Base-by-base conservation (phyloP, 2,888 invertebrate genomes). In the Chymomyza fuscimana region DNA sequence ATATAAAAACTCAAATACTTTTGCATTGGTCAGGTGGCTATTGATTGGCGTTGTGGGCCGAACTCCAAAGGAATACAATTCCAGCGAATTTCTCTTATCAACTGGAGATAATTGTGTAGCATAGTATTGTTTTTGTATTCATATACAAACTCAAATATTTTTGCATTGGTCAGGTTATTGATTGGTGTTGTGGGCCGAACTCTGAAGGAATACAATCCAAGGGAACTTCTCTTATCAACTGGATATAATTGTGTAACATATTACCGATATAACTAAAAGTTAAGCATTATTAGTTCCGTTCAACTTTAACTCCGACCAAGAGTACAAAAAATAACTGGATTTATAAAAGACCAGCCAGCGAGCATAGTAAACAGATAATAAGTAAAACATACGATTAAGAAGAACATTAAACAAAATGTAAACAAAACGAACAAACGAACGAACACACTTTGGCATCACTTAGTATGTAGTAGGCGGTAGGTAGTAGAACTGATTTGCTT, bases 371-470 rank as follows among this genome's bases (percentile, higher is more conserved):
- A 69, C 58, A 69, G 76, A 72, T 70, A 46, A 59, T 72, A 74
- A 58, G 5, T n/a, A 40, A 71, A 66, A 69, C 61, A 68, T 40
- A 65, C 65, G 52, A 66, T 73, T 61, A 65, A 67, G 62, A 78
- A 59, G 62, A 80, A 76, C 77, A 78, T 70, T 77, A 29, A 80
- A 86, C 71, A 72, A 76, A 70, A 76, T 72, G 69, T 70, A 25
- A 84, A 87, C 69, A 77, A 76, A 78, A 86, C 79, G 72, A 86
- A 79, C 75, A 68, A 86, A 87, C 81, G 75, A 74, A 72, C 66
- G 70, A 69, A 78, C 77, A 86, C 77, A 75, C 76, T 15, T 69
- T 70, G 71, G 71, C 76, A 70, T 80, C 76, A 71, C 63, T 81
- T 69, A 76, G 73, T 71, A 59, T 46, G 72, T 72, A 61, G 72